Percentiles rank a stretch among this genome's conserved stretches.
These are phyloP conservation scores for Salarias fasciatus DNA, from an alignment of 2,797 vertebrate genomes.

Conservation along the genomic window DNA sequence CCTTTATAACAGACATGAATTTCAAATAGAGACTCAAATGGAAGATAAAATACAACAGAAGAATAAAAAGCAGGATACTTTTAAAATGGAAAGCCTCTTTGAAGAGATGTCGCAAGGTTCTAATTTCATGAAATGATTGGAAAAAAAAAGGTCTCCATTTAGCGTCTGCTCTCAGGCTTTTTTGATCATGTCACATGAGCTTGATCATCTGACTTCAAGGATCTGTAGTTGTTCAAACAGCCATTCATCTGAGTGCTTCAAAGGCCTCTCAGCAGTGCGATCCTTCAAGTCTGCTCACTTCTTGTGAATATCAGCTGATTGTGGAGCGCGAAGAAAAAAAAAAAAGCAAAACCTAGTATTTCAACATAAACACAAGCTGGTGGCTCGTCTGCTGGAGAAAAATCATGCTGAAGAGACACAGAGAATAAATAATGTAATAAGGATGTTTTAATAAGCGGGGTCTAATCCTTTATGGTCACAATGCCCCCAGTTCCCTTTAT, in stretches of 20 bases:
- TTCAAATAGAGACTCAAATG: not conserved
- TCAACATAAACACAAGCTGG: not conserved
- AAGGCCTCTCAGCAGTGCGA: not conserved
- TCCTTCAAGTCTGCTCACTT: not conserved
- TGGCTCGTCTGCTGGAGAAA: not conserved
- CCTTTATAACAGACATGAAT: not conserved
- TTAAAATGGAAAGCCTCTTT: no score
- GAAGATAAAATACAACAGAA: not conserved
- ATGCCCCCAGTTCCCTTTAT: no score
- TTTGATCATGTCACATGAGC: not conserved
- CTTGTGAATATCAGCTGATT: not conserved
- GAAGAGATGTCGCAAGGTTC: no score
- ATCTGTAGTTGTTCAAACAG: not conserved
- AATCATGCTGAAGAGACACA: no score
- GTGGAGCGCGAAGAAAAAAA: not conserved
- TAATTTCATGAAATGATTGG: no score
- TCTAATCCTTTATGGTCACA: no score
- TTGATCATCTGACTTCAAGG: not conserved
- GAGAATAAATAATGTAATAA: no score
- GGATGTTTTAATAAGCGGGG: no score
- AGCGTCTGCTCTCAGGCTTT: not conserved
- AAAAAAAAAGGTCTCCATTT: not conserved
- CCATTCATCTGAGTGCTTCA: not conserved
- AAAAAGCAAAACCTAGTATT: no score
- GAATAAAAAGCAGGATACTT: not conserved